Percentiles rank a stretch among this genome's conserved stretches.
phyloP scores from a whole-genome alignment of 2,113 vertebrate species.

The Lontra canadensis region DNA sequence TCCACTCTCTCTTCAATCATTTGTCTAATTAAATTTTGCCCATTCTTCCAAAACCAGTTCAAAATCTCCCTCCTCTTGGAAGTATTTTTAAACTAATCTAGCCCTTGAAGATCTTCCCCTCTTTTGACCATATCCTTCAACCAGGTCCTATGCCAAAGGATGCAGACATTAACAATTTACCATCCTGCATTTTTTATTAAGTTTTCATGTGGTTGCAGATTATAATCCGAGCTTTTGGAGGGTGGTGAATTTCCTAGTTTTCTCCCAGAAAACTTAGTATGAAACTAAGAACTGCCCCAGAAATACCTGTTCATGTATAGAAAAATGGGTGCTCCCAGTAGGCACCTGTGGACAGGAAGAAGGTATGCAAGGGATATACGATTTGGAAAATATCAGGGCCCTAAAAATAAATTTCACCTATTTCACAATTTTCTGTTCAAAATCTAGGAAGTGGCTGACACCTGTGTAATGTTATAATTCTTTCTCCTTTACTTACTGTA shows the following conservation, averaged over 20 bases:
- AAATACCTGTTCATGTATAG: not conserved
- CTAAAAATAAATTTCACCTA: slow-evolving; percentile 66
- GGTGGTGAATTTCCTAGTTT: not conserved
- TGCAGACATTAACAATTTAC: not conserved
- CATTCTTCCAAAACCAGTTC: not conserved
- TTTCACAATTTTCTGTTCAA: slow-evolving; percentile 41
- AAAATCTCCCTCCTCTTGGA: not conserved
- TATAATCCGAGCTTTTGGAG: not conserved
- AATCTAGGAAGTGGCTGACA: slow-evolving; percentile 41
- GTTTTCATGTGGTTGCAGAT: not conserved
- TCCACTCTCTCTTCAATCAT: not conserved
- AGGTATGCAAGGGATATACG: not conserved
- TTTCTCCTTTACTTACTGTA: slow-evolving; percentile 63
- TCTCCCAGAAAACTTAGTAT: not conserved
- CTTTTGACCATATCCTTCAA: not conserved
- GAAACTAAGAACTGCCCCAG: not conserved
- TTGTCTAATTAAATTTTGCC: not conserved
- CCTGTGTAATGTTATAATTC: slow-evolving; percentile 17
- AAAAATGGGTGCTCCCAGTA: not conserved
- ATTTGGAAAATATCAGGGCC: slow-evolving; percentile 27
- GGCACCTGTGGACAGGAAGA: not conserved
- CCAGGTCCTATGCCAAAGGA: not conserved
- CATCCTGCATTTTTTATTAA: not conserved
- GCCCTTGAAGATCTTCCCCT: not conserved
- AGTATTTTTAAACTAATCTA: not conserved